Evolutionary conservation across 2,888 invertebrate genomes (phyloP).

Genomic region (Tribolium freemani): DNA sequence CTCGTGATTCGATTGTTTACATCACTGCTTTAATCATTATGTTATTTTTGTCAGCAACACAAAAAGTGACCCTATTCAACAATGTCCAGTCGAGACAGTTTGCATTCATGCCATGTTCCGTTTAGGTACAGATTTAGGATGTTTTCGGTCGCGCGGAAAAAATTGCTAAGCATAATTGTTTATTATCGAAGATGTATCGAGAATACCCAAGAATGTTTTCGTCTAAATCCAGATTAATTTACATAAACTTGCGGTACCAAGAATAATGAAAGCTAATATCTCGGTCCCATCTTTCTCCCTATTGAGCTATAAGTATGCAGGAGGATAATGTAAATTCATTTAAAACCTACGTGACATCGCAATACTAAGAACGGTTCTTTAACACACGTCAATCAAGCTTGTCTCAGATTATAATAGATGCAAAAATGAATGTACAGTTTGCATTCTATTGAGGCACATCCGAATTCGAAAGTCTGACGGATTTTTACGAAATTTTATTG

Average conservation of each 20-base stretch:
- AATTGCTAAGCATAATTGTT: background rate
- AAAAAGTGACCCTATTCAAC: background rate
- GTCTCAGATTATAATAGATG: background rate
- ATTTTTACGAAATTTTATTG: background rate
- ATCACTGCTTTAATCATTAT: no score
- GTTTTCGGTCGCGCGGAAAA: background rate
- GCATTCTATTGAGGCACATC: background rate
- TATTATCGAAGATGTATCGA: background rate
- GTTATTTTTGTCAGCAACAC: no score
- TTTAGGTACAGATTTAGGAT: background rate
- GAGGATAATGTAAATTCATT: conserved; percentile 21
- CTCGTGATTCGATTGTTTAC: background rate
- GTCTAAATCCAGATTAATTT: conserved; percentile 1
- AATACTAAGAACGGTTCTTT: conserved; percentile 4
- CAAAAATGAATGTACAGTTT: background rate
- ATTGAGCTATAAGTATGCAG: conserved; percentile 7
- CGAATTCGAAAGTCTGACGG: background rate
- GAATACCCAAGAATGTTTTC: background rate
- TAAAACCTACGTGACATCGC: conserved; percentile 21
- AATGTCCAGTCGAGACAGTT: background rate
- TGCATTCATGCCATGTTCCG: background rate
- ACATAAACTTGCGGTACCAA: background rate
- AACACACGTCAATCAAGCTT: conserved; percentile 2
- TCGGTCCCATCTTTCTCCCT: background rate
- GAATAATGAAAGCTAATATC: conserved; percentile 7